Evolutionary conservation across 2,888 invertebrate genomes (phyloP).

Genomic region (Chrysina gloriosa): DNA sequence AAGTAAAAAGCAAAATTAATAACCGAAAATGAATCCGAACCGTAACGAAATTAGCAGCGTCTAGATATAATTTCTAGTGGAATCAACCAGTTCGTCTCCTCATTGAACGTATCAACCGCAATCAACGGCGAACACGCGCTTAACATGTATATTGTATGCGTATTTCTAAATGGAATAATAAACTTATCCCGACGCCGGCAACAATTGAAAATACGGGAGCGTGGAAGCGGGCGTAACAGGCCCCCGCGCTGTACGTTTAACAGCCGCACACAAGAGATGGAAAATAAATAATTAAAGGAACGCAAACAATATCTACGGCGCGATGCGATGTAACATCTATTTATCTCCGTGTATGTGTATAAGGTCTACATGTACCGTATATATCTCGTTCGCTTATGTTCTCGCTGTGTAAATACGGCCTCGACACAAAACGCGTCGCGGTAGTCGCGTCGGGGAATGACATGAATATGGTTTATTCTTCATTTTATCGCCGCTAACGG

Average conservation of each 20-base stretch:
- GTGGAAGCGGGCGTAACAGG: background rate
- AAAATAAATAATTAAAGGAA: conserved; percentile 41
- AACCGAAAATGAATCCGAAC: no score
- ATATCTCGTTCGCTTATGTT: background rate
- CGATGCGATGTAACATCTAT: background rate
- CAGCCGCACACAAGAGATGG: conserved; percentile 15
- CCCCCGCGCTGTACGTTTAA: background rate
- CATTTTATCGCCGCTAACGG: conserved; percentile 16
- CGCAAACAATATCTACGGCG: conserved; percentile 24
- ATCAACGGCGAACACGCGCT: no score
- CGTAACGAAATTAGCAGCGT: no score
- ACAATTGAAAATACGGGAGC: conserved; percentile 20
- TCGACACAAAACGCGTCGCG: conserved; percentile 15
- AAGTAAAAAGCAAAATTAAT: no score
- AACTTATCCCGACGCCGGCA: conserved; percentile 16
- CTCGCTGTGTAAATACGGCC: conserved; percentile 8
- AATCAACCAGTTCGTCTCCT: no score
- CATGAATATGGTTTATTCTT: conserved; percentile 28
- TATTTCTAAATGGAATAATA: conserved; percentile 20
- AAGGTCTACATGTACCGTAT: background rate
- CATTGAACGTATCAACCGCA: no score
- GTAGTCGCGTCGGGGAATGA: conserved; percentile 19
- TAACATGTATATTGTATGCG: no score
- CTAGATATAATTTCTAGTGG: no score
- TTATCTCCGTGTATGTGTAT: no score